These are phyloP conservation scores for Branchinecta lindahli DNA, from an alignment of 1,140 invertebrate genomes.

Conservation along the genomic window DNA sequence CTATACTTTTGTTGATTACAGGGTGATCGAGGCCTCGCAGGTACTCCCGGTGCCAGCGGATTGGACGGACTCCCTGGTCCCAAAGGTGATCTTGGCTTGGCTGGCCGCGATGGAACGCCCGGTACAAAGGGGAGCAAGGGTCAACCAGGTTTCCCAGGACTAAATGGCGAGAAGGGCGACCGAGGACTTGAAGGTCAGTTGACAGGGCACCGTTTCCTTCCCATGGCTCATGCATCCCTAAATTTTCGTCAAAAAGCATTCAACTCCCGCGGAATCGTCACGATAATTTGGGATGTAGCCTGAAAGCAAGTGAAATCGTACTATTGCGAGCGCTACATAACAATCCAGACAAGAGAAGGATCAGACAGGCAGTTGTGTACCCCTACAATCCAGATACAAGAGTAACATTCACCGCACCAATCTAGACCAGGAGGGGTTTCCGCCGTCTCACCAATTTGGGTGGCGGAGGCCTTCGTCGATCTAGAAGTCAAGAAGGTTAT, in stretches of 20 bases:
- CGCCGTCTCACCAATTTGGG: too few species aligned
- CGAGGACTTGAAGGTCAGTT: constrained; percentile 23
- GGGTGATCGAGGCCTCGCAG: constrained; percentile 25
- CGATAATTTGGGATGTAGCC: too few species aligned
- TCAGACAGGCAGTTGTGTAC: too few species aligned
- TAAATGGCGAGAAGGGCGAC: constrained; percentile 22
- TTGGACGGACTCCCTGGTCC: constrained; percentile 27
- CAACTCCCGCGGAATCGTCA: too few species aligned
- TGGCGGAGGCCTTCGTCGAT: too few species aligned
- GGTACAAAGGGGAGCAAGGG: constrained; percentile 28
- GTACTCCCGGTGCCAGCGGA: constrained; percentile 26
- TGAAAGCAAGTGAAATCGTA: too few species aligned
- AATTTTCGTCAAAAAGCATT: constrained; percentile 14
- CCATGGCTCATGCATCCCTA: not conserved
- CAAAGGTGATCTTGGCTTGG: constrained; percentile 30
- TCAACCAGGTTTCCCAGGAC: constrained; percentile 27
- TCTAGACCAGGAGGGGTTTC: too few species aligned
- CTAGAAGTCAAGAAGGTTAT: too few species aligned
- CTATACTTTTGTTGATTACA: not conserved
- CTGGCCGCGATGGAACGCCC: constrained; percentile 24
- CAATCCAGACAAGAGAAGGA: too few species aligned
- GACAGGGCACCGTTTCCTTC: constrained; percentile 12
- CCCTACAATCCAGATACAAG: too few species aligned
- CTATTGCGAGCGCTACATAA: too few species aligned
- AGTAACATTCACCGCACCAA: too few species aligned